Base-by-base conservation (phyloP, 2,888 invertebrate genomes). In the Cephus rjabovi region DNA sequence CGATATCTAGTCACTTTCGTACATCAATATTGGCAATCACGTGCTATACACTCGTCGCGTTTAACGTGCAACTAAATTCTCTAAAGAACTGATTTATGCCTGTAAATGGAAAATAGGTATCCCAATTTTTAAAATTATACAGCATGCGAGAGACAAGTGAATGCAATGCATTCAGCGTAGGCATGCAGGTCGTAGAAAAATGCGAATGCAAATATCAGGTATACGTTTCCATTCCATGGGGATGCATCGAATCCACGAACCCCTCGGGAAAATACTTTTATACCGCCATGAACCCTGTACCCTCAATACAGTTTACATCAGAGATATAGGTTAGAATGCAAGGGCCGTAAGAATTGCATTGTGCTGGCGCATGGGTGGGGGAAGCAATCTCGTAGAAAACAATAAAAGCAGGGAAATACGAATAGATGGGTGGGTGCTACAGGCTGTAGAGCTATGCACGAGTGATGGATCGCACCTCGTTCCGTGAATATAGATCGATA, bases 401-500 rank as follows among this genome's bases (percentile, higher is more conserved):
- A 85, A 86, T 86, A 82, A 85, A 83, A 85, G 80, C 79, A 81
- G 79, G 75, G 78, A 82, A 81, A 82, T 83, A 71, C 71, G 77
- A 73, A 78, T 74, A 77, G 75, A 71, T 71, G 33, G 74, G 74
- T 35, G 74, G 34, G 34, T 37, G 74, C 30, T 37, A 11, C 76
- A 73, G 33, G 75, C 40, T n/a, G 71, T 74, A 75, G 77, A 37
- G 75, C 71, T 78, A n/a, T 33, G 81, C 81, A 79, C 81, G 77
- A 77, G 84, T 88, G 86, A 89, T 87, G 86, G 85, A 87, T 87
- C 85, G 83, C 82, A 78, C 81, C 83, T 83, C 83, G 82, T 82
- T 85, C 81, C 80, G 79, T 83, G 87, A 86, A 87, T 87, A 86
- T 86, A 87, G 85, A 87, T 86, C 85, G 84, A 80, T 77, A 82